Base-by-base conservation (phyloP, 2,113 vertebrate genomes). In the Xiphophorus couchianus region DNA sequence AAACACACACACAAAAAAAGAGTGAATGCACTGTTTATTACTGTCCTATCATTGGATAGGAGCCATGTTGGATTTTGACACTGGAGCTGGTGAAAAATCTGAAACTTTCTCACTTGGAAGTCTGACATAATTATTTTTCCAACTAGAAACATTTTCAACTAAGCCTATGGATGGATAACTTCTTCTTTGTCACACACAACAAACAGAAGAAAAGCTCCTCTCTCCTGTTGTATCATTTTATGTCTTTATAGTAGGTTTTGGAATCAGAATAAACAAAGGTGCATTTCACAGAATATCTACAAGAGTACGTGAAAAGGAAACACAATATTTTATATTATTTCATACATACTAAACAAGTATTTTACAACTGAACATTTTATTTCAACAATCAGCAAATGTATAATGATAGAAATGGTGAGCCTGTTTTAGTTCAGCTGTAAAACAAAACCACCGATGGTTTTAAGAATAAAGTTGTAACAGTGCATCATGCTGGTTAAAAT, bases 401-500 rank as follows among this genome's bases (percentile, higher is more conserved):
- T 12, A 51, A 14, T 37, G 28, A 13, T 25, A 68, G 9, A 67
- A 51, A 67, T 71, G 6, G 44, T 25, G 33, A 44, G n/a, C 63
- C 68, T n/a, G 66, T 54, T 28, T 44, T 35, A n/a, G 25, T 48
- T 51, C n/a, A 30, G 30, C 4, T 63, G 22, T 64, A 15, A 54
- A 58, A n/a, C 8, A 58, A 58, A 54, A 3, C 8, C 11, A n/a
- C 8, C 11, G 51, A 58, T 58, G 27, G 37, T 30, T 67, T 66
- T 68, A 17, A 19, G 62, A 31, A 69, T 66, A 35, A 67, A 30
- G 27, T 25, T 66, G 10, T 51, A 37, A 27, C 15, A 64, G 51
- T 19, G 58, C 79, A 76, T 69, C 30, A 60, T 48, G 13, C 35
- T 35, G 17, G 39, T 62, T 58, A 39, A 60, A 75, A 64, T 69